Base-by-base conservation (phyloP, 2,888 invertebrate species). In the Celastrina argiolus region DNA sequence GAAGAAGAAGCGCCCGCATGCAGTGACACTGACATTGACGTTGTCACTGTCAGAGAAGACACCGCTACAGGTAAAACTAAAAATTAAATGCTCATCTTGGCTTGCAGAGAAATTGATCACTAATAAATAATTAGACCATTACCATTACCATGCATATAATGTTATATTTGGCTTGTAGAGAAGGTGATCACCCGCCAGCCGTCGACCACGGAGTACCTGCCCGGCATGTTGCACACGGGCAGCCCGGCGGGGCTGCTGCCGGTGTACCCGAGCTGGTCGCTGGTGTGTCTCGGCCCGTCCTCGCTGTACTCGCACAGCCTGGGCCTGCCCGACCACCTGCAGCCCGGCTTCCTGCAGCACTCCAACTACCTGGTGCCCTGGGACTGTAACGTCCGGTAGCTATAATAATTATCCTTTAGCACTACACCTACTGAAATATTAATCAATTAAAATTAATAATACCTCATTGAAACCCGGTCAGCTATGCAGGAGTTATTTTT, bases 321-420 rank as follows among this genome's bases (percentile, higher is more conserved):
- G 68, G 97, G 97, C 0, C 88, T 98, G 66, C 94, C 96, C 64
- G 98, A 98, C 80, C 93, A 93, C 69, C 92, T 94, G 75, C 97
- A 98, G 84, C 96, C 97, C 1, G 98, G 98, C 3, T 96, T 99
- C 84, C 91, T 98, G 67, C 94, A 95, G 63, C 96, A 97, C 66
- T 96, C 97, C 63, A 97, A 98, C 80, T 98, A 96, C 80, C 92
- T 99, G 66, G 87, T 98, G 73, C 98, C 99, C 0, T 98, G 98
- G 98, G 98, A 99, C 85, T 88, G 88, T 65, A 81, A 83, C 14
- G 87, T 89, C 18, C 82, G 88, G 85, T 87, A 5, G 8, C 7
- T 28, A 18, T 1, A 45, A n/a, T n/a, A 8, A n/a, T n/a, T n/a
- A n/a, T n/a, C n/a, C n/a, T n/a, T n/a, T n/a, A n/a, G n/a, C n/a